These are phyloP conservation scores for Anguilla japonica DNA, from an alignment of 2,113 vertebrate genomes.

Conservation along the genomic window DNA sequence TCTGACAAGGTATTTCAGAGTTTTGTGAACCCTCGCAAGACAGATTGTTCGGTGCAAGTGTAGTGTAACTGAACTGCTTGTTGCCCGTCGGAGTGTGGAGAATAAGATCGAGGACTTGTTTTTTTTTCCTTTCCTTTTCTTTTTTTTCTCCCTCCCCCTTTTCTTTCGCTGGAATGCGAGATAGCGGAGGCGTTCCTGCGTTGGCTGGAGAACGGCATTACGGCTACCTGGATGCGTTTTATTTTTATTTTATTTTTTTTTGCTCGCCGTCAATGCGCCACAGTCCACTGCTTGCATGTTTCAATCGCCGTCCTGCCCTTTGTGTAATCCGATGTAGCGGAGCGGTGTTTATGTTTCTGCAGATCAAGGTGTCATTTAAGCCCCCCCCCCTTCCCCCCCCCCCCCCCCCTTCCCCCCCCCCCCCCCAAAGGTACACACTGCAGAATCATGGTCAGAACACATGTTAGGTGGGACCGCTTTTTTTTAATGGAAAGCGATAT, in stretches of 20 bases:
- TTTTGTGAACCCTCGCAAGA: conserved; percentile 78
- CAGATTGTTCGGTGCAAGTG: conserved; percentile 76
- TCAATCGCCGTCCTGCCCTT: neutral
- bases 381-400: no score
- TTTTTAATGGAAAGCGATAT: neutral
- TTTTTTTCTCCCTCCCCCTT: neutral
- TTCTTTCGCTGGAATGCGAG: conserved; percentile 60
- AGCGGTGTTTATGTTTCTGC: neutral
- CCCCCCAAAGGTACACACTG: neutral
- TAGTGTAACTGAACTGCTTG: conserved; percentile 73
- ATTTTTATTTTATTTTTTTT: neutral
- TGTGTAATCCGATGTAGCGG: conserved; percentile 1
- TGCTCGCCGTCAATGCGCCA: neutral
- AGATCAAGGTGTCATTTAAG: conserved; percentile 10
- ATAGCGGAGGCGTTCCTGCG: conserved; percentile 32
- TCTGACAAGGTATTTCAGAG: conserved; percentile 80
- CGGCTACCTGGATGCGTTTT: conserved; percentile 22
- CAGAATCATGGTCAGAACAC: neutral
- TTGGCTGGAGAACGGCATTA: neutral
- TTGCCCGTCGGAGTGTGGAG: conserved; percentile 75
- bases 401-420: no score
- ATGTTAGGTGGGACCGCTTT: neutral
- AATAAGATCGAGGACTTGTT: conserved; percentile 76
- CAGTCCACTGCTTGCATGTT: neutral
- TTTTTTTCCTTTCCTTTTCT: neutral